Conservation (phyloP, 1,140 invertebrate genomes). For the Acromyrmex heyeri region DNA sequence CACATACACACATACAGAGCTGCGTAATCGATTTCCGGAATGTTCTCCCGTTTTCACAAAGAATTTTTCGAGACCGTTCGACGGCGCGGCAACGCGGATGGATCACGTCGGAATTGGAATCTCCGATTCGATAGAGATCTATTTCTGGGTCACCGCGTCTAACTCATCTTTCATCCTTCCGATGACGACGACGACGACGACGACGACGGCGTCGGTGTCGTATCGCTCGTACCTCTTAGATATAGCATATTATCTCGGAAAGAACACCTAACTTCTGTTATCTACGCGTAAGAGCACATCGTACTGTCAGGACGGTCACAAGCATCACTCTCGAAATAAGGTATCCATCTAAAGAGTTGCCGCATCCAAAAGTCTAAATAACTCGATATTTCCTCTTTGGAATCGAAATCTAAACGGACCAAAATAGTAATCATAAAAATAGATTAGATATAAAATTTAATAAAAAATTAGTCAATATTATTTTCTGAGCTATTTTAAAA, state of each 20-base stretch:
- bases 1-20: not conserved
- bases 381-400: no score
- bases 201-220: not conserved
- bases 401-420: no score
- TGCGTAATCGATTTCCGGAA: constrained; percentile 40
- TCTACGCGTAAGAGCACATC: constrained; percentile 77
- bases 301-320: constrained; percentile 8
- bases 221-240: constrained; percentile 20
- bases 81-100: constrained; percentile 48
- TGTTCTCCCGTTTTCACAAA: constrained; percentile 26
- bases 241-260: constrained; percentile 68
- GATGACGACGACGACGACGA: not conserved
- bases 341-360: not conserved
- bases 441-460: no score
- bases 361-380: no score
- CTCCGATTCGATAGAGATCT: constrained; percentile 30
- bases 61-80: constrained; percentile 38
- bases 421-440: no score
- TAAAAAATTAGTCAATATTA: no score
- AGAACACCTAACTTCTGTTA: constrained; percentile 69
- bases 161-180: constrained; percentile 3
- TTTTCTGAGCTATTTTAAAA: no score
- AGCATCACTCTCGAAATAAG: constrained; percentile 73
- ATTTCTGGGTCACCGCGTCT: constrained; percentile 36
- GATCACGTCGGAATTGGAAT: constrained; percentile 51